Conservation (phyloP, 2,888 invertebrate species). For the Heliconius cydno region DNA sequence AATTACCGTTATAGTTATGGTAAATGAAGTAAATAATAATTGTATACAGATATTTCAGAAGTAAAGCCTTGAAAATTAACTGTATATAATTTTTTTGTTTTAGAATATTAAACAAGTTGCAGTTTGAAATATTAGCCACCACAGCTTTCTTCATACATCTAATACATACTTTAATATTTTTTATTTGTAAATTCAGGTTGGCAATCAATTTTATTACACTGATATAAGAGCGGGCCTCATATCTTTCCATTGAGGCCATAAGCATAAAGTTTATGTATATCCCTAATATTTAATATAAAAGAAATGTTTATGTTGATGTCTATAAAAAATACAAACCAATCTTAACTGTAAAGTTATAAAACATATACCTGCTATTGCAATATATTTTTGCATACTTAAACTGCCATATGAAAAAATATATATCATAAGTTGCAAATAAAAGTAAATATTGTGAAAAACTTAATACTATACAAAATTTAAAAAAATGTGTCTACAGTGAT, state of each 20-base stretch:
- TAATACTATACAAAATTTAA: background rate
- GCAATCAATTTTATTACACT: background rate
- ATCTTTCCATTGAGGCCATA: background rate
- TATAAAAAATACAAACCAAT: slow-evolving; percentile 1
- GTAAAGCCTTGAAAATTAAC: slow-evolving; percentile 46
- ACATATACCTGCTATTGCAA: slow-evolving; percentile 16
- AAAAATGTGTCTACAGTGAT: background rate
- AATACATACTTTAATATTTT: background rate
- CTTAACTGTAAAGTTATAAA: background rate
- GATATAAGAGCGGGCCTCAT: slow-evolving; percentile 8
- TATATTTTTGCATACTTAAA: slow-evolving; percentile 20
- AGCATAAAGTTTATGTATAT: background rate
- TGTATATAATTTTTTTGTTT: slow-evolving; percentile 51
- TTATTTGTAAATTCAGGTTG: background rate
- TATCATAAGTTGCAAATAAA: slow-evolving; percentile 3
- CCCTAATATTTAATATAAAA: background rate
- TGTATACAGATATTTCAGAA: slow-evolving; percentile 49
- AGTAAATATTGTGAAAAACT: slow-evolving; percentile 4
- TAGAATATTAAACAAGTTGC: slow-evolving; percentile 41
- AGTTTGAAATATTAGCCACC: slow-evolving; percentile 7
- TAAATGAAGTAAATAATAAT: slow-evolving; percentile 42
- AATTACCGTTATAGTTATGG: slow-evolving; percentile 25
- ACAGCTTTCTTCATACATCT: background rate
- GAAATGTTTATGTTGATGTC: background rate
- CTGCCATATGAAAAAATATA: background rate